Conservation (phyloP, 2,113 vertebrate species). For the Bos indicus region DNA sequence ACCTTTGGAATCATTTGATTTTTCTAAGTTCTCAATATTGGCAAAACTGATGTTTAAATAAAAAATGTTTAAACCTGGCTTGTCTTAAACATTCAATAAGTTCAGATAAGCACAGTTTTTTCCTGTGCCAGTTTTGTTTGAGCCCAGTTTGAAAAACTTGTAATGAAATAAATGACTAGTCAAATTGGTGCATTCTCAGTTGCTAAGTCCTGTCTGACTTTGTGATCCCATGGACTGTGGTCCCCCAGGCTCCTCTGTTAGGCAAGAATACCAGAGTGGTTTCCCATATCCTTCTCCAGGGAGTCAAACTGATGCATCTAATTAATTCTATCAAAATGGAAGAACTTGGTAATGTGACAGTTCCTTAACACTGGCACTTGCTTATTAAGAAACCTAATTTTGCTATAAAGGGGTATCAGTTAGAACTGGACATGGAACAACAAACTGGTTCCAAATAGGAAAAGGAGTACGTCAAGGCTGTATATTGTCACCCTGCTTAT, state of each 20-base stretch:
- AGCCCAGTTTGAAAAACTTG: neutral
- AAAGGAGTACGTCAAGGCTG: too few species aligned
- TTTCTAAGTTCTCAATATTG: neutral
- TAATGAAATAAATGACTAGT: neutral
- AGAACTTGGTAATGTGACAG: neutral
- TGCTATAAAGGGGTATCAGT: neutral
- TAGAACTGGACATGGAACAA: too few species aligned
- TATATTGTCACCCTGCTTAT: too few species aligned
- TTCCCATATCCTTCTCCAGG: neutral
- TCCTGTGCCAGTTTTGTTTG: neutral
- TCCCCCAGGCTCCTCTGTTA: neutral
- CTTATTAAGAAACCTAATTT: neutral
- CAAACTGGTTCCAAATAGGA: too few species aligned
- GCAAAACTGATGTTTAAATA: neutral
- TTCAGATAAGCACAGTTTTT: neutral
- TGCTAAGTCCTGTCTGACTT: neutral
- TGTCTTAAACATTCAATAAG: neutral
- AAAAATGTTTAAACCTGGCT: neutral
- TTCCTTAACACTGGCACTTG: neutral
- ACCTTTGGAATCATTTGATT: neutral
- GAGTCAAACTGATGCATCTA: neutral
- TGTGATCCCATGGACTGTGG: neutral
- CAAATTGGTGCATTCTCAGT: neutral
- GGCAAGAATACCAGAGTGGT: neutral
- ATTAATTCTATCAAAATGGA: neutral